A percentile compares a stretch with the other conserved stretches of the same genome.
Conservation (phyloP, 2,888 invertebrate species). For the Toxonevra muliebris region DNA sequence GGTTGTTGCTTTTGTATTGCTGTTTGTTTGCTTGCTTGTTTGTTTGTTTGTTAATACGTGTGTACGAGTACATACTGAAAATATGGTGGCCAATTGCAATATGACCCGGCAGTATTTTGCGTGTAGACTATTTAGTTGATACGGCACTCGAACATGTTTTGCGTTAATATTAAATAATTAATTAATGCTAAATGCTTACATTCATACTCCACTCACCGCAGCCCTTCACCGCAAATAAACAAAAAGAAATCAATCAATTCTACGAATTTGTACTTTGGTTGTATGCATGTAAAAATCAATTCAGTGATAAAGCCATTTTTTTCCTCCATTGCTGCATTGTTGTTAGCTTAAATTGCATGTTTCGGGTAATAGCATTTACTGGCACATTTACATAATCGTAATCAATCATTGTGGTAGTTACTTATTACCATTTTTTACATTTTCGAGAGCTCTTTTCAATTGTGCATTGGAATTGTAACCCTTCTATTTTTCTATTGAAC, state of each 20-base stretch:
- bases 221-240: background rate
- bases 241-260: background rate
- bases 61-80: no score
- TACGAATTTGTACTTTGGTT: background rate
- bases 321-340: background rate
- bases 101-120: background rate
- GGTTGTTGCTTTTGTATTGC: no score
- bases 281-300: background rate
- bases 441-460: conserved; percentile 19
- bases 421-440: conserved; percentile 23
- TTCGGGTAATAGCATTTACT: conserved; percentile 6
- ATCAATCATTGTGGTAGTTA: conserved; percentile 54
- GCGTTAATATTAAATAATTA: conserved; percentile 6
- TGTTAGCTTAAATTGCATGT: conserved; percentile 5
- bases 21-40: no score
- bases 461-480: conserved; percentile 19
- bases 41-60: no score
- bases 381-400: conserved; percentile 53
- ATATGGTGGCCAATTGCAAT: no score
- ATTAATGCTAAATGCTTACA: background rate
- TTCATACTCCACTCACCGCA: background rate
- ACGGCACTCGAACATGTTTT: background rate
- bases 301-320: background rate
- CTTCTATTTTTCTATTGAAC: conserved; percentile 32
- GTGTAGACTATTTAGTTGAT: background rate